Base-by-base conservation (phyloP, 2,113 vertebrate genomes). In the Panthera uncia region DNA sequence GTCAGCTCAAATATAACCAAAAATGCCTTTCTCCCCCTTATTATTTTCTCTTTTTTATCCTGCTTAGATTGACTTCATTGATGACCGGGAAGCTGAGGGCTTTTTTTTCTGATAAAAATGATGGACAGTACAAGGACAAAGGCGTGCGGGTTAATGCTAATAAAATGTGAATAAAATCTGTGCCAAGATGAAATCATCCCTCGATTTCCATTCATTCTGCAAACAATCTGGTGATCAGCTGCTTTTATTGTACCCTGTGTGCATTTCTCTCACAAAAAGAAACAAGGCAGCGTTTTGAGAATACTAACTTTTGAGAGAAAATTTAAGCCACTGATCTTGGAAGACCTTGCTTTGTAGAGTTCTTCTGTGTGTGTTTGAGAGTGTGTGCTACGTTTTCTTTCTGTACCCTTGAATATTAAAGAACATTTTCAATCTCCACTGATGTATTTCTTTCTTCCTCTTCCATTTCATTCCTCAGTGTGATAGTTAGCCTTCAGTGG, bases 341-440 rank as follows among this genome's bases (percentile, higher is more conserved):
- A 90, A 81, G 36, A 61, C 21, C 50, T 90, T 81, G 5, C 73
- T 63, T 9, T 33, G 18, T 15, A 18, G 11, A 55, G 33, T 38
- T 13, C 25, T 0, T 79, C 1, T 25, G 0, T 55, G 8, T 50
- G 14, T 29, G 3, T 4, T 7, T 52, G 15, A n/a, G 12, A 66
- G 19, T 52, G 6, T 8, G 23, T 63, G 9, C 10, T 33, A 16
- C 6, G 41, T 76, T 65, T 57, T 41, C 4, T n/a, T 8, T 92
- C 86, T 73, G 0, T 50, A 48, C 52, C 57, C 65, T 1, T n/a
- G 4, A 61, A 4, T 31, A 48, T 83, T 90, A 68, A 81, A 66
- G 31, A 52, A 2, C 19, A 57, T 61, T 19, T 69, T 73, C 1
- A 61, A 0, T 73, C 15, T 4, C 36, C 45, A 52, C 2, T 36